Percentiles rank a stretch among this genome's conserved stretches.
phyloP scores from a whole-genome alignment of 92 coral and sea anemone genomes.

The Palythoa grandiflora region DNA sequence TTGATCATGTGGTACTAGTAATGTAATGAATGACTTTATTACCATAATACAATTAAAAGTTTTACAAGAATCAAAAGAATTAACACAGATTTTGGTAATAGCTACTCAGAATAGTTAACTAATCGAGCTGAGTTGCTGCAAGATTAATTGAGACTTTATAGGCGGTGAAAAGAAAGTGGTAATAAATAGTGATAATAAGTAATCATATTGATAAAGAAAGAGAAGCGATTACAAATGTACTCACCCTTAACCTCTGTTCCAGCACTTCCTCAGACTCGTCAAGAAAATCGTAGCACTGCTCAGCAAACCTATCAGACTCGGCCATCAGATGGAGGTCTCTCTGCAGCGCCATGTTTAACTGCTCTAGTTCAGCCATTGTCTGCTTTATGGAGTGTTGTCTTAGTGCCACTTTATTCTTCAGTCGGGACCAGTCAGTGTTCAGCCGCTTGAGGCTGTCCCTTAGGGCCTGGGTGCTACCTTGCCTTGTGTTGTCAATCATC shows the following conservation, averaged over 20 bases:
- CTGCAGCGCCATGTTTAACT: slow-evolving; percentile 81
- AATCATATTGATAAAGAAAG: too few species aligned
- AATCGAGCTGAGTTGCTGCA: too few species aligned
- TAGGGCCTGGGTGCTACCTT: slow-evolving; percentile 84
- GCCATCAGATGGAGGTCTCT: slow-evolving; percentile 83
- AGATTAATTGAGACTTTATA: too few species aligned
- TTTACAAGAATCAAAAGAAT: too few species aligned
- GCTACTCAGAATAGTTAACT: too few species aligned
- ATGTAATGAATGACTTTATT: too few species aligned
- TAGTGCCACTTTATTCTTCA: slow-evolving; percentile 90
- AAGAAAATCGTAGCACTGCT: slow-evolving; percentile 78
- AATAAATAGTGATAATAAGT: too few species aligned
- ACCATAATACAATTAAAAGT: too few species aligned
- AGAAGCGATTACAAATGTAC: background rate
- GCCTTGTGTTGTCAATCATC: slow-evolving; percentile 87
- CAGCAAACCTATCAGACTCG: slow-evolving; percentile 84
- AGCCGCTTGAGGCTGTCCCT: slow-evolving; percentile 88
- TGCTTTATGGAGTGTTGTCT: slow-evolving; percentile 93
- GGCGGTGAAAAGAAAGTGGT: too few species aligned
- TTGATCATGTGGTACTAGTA: too few species aligned
- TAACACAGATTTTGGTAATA: too few species aligned
- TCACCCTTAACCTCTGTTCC: slow-evolving; percentile 88
- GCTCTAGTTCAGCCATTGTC: slow-evolving; percentile 87
- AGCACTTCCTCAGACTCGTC: slow-evolving; percentile 81
- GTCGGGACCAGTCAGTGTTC: slow-evolving; percentile 97